Evolutionary conservation across 2,113 vertebrate genomes (phyloP), one percentile per base, ranked within the genome.

Genomic region (Propithecus coquereli): DNA sequence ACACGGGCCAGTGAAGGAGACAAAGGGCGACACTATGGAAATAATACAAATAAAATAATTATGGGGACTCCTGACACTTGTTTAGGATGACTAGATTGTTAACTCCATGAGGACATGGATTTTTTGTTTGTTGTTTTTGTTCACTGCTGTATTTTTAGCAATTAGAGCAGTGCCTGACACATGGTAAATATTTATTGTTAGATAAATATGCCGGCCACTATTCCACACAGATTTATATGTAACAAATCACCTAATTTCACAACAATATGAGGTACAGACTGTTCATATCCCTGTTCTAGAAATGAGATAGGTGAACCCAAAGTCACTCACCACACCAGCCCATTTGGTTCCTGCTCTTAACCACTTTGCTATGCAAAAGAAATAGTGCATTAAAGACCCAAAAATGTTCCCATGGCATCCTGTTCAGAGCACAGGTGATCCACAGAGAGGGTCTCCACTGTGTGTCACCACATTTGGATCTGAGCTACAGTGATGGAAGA

Each of bases 211-310:
- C 2, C 20, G 66, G 40, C 5, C 25, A 71, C 30, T 34, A 1
- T 84, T 89, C 45, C 70, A 94, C 92, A 80, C 27, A 95, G 71
- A 70, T 66, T 87, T 54, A 52, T 25, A 34, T 25, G 17, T 52
- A 90, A 45, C 5, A 27, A 86, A 59, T 50, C 54, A 83, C 50
- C 32, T 40, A 10, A 43, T 81, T 80, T 93, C 47, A 82, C 50
- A 52, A n/a, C 30, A 13, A 37, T 57, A 25, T 32, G 54, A 79
- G n/a, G 61, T 77, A 54, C 40, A 79, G 40, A 83, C 9, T 74
- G 43, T 57, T 63, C 8, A 34, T 88, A 65, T 5, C 3, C 37
- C 6, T 18, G 3, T 70, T 45, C 80, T 52, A 65, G 37, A 57
- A 80, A 27, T 70, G 71, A 87, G 32, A 23, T 34, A 30, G 17